Conservation (phyloP, 2,888 invertebrate genomes). For the Drosophila prolongata region DNA sequence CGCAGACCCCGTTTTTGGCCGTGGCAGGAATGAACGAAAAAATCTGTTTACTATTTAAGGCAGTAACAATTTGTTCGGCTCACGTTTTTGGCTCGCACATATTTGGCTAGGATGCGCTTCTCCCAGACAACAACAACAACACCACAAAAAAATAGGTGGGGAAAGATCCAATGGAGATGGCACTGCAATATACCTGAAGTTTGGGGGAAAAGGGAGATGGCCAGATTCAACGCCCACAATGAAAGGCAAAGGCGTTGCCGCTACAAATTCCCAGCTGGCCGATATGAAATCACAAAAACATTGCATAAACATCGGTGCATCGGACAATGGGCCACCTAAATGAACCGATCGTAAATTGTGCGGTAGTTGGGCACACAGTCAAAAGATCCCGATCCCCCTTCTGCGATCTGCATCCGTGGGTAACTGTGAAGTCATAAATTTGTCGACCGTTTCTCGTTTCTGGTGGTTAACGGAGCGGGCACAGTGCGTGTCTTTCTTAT, state of each 20-base stretch:
- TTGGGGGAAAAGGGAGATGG: background rate
- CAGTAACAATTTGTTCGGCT: constrained; percentile 68
- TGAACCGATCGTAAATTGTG: constrained; percentile 74
- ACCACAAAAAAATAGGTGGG: background rate
- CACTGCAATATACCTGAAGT: constrained; percentile 1
- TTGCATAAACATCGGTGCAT: constrained; percentile 65
- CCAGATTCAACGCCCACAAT: constrained; percentile 57
- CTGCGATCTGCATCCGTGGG: constrained; percentile 5
- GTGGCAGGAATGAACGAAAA: constrained; percentile 28
- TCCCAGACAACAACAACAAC: background rate
- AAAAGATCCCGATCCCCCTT: constrained; percentile 34
- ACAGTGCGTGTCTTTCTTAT: constrained; percentile 20
- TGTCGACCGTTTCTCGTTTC: constrained; percentile 39
- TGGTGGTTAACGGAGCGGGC: constrained; percentile 29
- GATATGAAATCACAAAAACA: constrained; percentile 66
- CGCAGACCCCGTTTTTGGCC: constrained; percentile 39
- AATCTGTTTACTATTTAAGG: constrained; percentile 64
- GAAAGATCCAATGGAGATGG: constrained; percentile 13
- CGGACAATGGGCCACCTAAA: constrained; percentile 74
- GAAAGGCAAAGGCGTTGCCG: constrained; percentile 54
- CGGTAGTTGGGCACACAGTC: constrained; percentile 57
- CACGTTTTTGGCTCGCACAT: constrained; percentile 61
- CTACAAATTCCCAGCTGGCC: constrained; percentile 62
- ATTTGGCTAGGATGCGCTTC: constrained; percentile 49
- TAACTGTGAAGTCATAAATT: constrained; percentile 74